Base-by-base conservation (phyloP, 1,140 invertebrate species). In the Saccostrea cuccullata region DNA sequence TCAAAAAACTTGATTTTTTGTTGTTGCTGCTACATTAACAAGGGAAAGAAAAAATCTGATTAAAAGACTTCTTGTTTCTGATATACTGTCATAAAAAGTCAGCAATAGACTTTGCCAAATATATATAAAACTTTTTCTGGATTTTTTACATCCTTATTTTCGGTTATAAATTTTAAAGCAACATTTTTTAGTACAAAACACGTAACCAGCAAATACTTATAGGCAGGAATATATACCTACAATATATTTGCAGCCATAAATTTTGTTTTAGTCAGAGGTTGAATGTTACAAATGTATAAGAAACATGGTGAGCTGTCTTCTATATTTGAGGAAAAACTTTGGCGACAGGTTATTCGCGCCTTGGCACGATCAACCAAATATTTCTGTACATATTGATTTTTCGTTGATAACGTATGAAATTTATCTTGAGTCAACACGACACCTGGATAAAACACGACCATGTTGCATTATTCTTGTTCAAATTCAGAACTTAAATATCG, bases 361-460 rank as follows among this genome's bases (percentile, higher is more conserved):
- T 77, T 77, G 70, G 70, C 70, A 77, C 30, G 70, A 30, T 26
- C 26, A 36, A 77, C 70, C 70, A 77, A 77, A 77, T 77, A 77
- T 77, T 77, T 77, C 70, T 26, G 70, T 77, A 77, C 70, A 77
- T 77, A 77, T 77, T 77, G 70, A 77, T 77, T 77, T 77, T 77
- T 77, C 70, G 70, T 77, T 77, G 70, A 77, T 77, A 77, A 77
- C 70, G 70, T 36, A 77, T 77, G 26, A 77, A 73, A 77, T 77
- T 77, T 77, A 77, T 77, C 70, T 77, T 77, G 26, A 77, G 70
- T 77, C 70, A 77, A 77, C 70, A 77, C 70, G 70, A 77, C 70
- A 77, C 70, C 70, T 77, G 70, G 70, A 77, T 77, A 77, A 36
- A 77, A 77, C 70, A 77, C 70, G 30, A 26, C 70, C 23, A 12